Base-by-base conservation (phyloP, 2,888 invertebrate species). In the Cheilosia variabilis region DNA sequence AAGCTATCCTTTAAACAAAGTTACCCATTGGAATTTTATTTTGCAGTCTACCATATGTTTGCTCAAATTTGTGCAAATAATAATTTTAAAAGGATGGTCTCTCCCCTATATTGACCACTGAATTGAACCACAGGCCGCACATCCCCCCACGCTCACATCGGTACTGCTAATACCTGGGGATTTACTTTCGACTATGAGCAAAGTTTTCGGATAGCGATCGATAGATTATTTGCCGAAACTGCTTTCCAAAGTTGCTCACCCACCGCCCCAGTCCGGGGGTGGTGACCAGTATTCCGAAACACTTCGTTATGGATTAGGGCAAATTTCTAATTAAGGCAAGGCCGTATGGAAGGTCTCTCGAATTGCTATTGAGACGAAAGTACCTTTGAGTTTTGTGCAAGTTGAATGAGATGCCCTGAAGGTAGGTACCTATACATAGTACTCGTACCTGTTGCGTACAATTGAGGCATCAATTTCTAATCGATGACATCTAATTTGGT, bases 401-500 rank as follows among this genome's bases (percentile, higher is more conserved):
- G n/a, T 27, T 17, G 22, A 34, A 17, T 10, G 27, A 27, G 37
- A 37, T 37, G 4, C 37, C 37, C 37, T 13, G 13, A 37, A 37
- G 37, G 13, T 37, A 1, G 31, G 9, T 37, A 34, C 9, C 31
- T 34, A 34, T 9, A 10, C 13, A 37, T 13, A 37, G 37, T 37
- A 37, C 37, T 13, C 22, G 10, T 27, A 75, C 75, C 84, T 84
- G 79, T 84, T 84, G 84, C 84, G 58, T 41, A 53, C 80, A 66
- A 84, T 84, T 80, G 80, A 80, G 57, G 60, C 75, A 84, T 84
- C 84, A 80, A 75, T 84, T 75, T 75, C 65, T 75, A 68, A 84
- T 84, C 84, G 84, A 80, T 84, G 84, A 76, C 84, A 80, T 84
- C 80, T 84, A 84, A 84, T 84, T 84, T 84, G 80, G 80, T 80